These are phyloP conservation scores for Hemicordylus capensis DNA, from an alignment of 2,113 vertebrate genomes.

Conservation along the genomic window DNA sequence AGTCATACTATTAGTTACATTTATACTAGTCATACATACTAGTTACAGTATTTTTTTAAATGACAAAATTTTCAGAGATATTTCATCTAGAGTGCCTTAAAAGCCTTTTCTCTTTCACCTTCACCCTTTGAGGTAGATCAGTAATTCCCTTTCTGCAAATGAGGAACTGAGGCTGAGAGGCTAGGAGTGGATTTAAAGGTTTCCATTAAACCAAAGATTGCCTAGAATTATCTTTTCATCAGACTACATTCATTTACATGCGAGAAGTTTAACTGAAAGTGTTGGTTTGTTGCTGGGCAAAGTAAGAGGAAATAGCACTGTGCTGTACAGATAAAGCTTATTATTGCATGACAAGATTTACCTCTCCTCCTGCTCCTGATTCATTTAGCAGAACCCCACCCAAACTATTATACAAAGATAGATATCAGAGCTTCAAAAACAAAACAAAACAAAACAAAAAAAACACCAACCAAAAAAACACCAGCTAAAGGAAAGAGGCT, in stretches of 20 bases:
- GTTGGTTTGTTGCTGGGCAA: accelerated
- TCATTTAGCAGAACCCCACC: not conserved
- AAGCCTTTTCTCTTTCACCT: too few species aligned
- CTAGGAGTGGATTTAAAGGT: not conserved
- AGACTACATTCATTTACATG: not conserved
- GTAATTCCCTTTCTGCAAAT: too few species aligned
- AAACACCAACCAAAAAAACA: too few species aligned
- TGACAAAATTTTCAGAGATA: too few species aligned
- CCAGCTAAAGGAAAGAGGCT: not conserved
- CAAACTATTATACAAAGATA: not conserved
- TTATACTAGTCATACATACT: too few species aligned
- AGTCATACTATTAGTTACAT: too few species aligned
- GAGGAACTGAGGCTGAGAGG: too few species aligned
- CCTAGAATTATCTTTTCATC: not conserved
- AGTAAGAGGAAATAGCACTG: not conserved
- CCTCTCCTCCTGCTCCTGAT: not conserved
- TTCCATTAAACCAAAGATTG: not conserved
- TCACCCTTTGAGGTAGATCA: too few species aligned
- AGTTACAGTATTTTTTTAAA: too few species aligned
- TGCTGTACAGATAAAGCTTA: not conserved
- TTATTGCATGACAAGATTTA: not conserved
- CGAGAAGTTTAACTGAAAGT: not conserved
- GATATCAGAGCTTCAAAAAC: not conserved
- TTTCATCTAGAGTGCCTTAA: too few species aligned
- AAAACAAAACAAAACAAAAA: too few species aligned